Conservation (phyloP, 2,888 invertebrate species). For the Leptogaster cylindrica region DNA sequence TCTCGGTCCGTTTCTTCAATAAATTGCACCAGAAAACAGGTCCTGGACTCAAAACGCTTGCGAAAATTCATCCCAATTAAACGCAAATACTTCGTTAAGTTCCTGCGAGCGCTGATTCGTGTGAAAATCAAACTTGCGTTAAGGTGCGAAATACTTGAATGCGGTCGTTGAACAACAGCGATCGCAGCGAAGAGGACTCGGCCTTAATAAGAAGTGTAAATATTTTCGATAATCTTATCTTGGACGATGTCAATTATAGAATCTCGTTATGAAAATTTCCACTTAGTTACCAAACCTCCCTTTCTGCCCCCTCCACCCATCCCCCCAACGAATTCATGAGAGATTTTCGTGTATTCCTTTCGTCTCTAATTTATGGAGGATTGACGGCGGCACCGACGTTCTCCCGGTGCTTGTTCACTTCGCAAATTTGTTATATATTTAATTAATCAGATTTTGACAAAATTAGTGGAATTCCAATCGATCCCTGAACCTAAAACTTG, state of each 20-base stretch:
- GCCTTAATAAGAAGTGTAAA: constrained; percentile 49
- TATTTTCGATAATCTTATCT: constrained; percentile 51
- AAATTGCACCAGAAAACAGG: constrained; percentile 13
- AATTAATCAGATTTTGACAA: constrained; percentile 47
- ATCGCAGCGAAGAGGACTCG: constrained; percentile 48
- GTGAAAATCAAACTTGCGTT: constrained; percentile 34
- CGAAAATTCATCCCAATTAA: constrained; percentile 35
- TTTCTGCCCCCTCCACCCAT: constrained; percentile 38
- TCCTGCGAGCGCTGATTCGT: constrained; percentile 30
- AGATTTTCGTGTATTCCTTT: constrained; percentile 3
- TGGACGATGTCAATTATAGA: constrained; percentile 51
- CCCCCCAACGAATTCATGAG: constrained; percentile 34
- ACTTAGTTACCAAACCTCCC: constrained; percentile 48
- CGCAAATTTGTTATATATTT: constrained; percentile 47
- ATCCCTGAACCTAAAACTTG: not conserved
- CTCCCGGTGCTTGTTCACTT: constrained; percentile 11
- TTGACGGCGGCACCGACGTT: constrained; percentile 7
- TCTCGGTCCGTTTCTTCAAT: constrained; percentile 4
- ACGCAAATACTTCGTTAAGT: constrained; percentile 29
- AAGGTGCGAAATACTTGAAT: constrained; percentile 28
- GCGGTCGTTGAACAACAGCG: constrained; percentile 42
- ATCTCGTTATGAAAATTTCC: constrained; percentile 50
- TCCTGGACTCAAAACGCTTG: constrained; percentile 3
- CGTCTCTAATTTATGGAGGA: constrained; percentile 27
- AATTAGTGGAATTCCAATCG: constrained; percentile 46